Base-by-base conservation (phyloP, 2,888 invertebrate genomes). In the Acanthosepion pharaonis region DNA sequence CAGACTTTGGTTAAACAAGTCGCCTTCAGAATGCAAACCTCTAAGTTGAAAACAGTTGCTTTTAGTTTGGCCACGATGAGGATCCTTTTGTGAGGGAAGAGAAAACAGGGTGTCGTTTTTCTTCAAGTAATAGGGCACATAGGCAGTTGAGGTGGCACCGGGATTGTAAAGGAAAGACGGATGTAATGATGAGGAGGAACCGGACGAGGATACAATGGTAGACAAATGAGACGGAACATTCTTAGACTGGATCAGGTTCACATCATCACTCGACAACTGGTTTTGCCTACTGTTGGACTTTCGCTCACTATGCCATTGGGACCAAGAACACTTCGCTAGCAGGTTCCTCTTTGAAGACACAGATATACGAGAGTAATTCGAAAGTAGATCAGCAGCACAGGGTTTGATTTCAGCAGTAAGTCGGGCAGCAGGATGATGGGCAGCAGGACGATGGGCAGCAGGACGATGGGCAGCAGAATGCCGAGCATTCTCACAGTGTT, bases 331-430 rank as follows among this genome's bases (percentile, higher is more conserved):
- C n/a, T 78, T 78, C 15, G 78, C 9, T n/a, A 78, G 33, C n/a
- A 78, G 78, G 11, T 49, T 93, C 25, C 51, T n/a, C 49, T 53
- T 53, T 93, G 93, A 93, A 49, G n/a, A 53, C n/a, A 51, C 53
- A 25, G 93, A 53, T 28, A 48, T 18, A 93, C 53, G 93, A 93
- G 93, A 53, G 93, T 28, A 93, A 28, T 93, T 93, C 53, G 93
- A 42, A 53, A 51, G n/a, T 23, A 28, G 93, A 93, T 51, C 93
- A 53, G 49, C 49, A 93, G 93, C 93, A 28, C 28, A 5, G 53
- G 49, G 20, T 93, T 93, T 93, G 93, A 93, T n/a, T 42, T 53
- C 93, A 93, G 53, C 51, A 93, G 51, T 78, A 42, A 33, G 25
- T 28, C 11, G n/a, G 28, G 93, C n/a, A n/a, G 53, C 93, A n/a